Conservation (phyloP, 2,113 vertebrate species). For the Cebidichthys violaceus region DNA sequence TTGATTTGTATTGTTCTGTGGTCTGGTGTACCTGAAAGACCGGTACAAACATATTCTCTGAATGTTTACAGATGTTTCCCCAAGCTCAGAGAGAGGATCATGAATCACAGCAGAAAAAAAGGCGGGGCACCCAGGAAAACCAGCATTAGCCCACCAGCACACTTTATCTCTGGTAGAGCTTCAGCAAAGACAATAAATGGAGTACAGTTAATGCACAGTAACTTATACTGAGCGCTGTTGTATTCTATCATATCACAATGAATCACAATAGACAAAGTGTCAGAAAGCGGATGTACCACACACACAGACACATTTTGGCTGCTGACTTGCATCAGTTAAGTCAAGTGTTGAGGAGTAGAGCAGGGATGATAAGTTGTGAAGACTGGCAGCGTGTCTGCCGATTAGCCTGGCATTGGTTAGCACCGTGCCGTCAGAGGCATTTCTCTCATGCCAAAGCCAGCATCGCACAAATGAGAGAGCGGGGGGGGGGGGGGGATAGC, state of each 20-base stretch:
- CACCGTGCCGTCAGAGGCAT: conserved; percentile 13
- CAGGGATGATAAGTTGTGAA: conserved; percentile 51
- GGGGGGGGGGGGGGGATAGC: conserved; percentile 3
- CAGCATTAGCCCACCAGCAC: background rate
- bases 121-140: background rate
- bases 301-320: conserved; percentile 29
- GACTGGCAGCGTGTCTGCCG: conserved; percentile 36
- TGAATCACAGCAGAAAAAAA: background rate
- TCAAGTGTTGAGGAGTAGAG: conserved; percentile 40
- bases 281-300: conserved; percentile 17
- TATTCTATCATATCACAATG: background rate
- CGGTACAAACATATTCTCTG: background rate
- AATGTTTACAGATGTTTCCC: background rate
- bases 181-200: background rate
- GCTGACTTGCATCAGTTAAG: conserved; percentile 22
- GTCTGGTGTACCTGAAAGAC: conserved; percentile 2
- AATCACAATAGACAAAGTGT: conserved; percentile 14
- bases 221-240: background rate
- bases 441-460: conserved; percentile 42
- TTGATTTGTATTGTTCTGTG: conserved; percentile 1
- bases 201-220: background rate
- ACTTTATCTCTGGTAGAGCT: background rate
- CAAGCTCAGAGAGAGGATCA: background rate
- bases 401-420: conserved; percentile 59
- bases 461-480: conserved; percentile 45